Base-by-base conservation (phyloP, 1,140 invertebrate species). In the Dendrolimus kikuchii region DNA sequence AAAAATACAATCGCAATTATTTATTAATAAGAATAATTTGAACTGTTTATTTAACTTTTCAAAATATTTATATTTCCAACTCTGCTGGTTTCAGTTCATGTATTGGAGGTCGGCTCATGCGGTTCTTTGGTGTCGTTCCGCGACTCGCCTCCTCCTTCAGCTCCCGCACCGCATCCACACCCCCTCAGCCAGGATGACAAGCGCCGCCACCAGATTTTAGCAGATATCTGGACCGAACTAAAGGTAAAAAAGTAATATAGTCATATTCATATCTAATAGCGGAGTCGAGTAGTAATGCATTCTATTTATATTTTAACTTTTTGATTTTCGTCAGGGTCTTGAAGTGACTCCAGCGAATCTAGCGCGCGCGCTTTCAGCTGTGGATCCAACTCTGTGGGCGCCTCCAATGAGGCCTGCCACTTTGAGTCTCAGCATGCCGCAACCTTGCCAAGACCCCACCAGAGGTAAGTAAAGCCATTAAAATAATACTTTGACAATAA, bases 321-420 rank as follows among this genome's bases (percentile, higher is more conserved):
- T 6, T 40, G 4, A 6, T 64, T 74, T 9, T 23, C 23, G 3
- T 2, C 66, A 86, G 80, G 89, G 90, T 38, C 75, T 89, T 43
- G 89, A 90, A 74, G 89, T 90, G 38, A 90, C 89, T 5, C 90
- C 90, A 7, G 89, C 88, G 23, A 88, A 87, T 64, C 66, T 91
- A 45, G 79, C 90, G 5, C 86, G 89, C 39, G 89, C 90, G 5
- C 68, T 91, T 42, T 87, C 88, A n/a, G 83, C 87, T 0, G 89
- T 92, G 7, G 91, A 92, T 61, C 89, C 90, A 1, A 83, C 90
- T 6, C 66, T 91, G 43, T 92, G 91, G 90, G 89, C 91, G 9
- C 87, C 91, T 5, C 89, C 91, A 1, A 77, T 90, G 40, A 84
- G 92, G 45, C 92, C 91, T 1, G 88, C 89, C n/a, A 92, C 92